Percentiles rank a stretch among this genome's conserved stretches.
Evolutionary conservation across 2,888 invertebrate genomes (phyloP).

Genomic region (Steinernema scapterisci): DNA sequence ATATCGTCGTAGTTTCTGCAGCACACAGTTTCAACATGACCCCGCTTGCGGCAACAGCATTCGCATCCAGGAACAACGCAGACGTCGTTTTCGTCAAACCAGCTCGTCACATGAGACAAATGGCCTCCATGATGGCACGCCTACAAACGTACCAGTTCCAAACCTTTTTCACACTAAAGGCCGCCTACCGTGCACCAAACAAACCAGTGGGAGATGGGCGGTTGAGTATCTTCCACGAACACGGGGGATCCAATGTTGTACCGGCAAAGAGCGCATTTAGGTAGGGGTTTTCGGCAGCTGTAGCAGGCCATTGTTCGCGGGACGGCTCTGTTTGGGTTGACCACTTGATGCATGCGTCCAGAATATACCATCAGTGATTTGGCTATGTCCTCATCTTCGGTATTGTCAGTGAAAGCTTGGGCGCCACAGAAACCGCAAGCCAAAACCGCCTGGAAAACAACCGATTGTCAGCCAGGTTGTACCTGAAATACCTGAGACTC

Average conservation of each 20-base stretch:
- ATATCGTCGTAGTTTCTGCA: background rate
- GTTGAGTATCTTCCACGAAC: constrained; percentile 2
- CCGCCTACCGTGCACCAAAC: constrained; percentile 19
- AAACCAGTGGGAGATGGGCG: constrained; percentile 15
- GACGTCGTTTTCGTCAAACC: constrained; percentile 7
- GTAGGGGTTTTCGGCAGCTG: constrained; percentile 10
- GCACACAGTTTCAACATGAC: background rate
- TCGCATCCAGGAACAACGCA: constrained; percentile 21
- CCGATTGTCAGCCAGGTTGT: no score
- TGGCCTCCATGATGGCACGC: constrained; percentile 14
- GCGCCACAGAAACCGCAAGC: constrained; percentile 17
- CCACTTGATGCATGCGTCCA: constrained; percentile 21
- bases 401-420: background rate
- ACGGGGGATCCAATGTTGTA: constrained; percentile 5
- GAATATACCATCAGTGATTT: background rate
- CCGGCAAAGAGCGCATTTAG: constrained; percentile 1
- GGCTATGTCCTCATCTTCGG: background rate
- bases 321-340: background rate
- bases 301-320: constrained; percentile 10
- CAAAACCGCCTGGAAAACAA: constrained; percentile 15
- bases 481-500: constrained; percentile 2
- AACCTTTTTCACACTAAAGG: background rate
- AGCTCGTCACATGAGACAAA: constrained; percentile 11
- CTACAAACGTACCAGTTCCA: background rate
- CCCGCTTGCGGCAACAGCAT: background rate